Conservation (phyloP, 2,888 invertebrate species). For the Spodoptera picta region DNA sequence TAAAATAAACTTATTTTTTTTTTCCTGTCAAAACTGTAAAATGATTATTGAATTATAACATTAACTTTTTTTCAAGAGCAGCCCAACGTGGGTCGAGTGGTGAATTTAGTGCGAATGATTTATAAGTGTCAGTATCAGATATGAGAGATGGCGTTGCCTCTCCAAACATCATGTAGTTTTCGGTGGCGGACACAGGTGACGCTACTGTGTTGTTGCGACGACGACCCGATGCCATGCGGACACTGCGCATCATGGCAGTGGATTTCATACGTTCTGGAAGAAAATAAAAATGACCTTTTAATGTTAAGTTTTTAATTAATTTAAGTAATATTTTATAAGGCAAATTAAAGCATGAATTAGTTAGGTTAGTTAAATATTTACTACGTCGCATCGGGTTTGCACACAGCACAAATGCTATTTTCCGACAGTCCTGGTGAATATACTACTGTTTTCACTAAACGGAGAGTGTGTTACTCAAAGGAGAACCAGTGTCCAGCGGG, state of each 20-base stretch:
- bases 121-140: conserved; percentile 50
- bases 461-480: too few species aligned
- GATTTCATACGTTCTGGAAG: conserved; percentile 75
- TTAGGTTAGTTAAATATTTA: too few species aligned
- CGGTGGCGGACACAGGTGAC: conserved; percentile 21
- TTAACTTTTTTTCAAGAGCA: conserved; percentile 75
- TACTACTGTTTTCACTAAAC: too few species aligned
- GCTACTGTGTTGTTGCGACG: conserved; percentile 57
- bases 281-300: neutral
- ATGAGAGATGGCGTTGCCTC: conserved; percentile 56
- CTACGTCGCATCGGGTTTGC: too few species aligned
- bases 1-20: conserved; percentile 50
- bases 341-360: too few species aligned
- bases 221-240: conserved; percentile 72
- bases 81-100: conserved; percentile 79
- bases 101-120: conserved; percentile 27
- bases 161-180: conserved; percentile 60
- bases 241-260: conserved; percentile 78
- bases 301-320: too few species aligned
- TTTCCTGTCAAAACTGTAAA: conserved; percentile 16
- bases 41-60: conserved; percentile 54
- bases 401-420: too few species aligned
- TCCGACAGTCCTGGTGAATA: too few species aligned
- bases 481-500: too few species aligned
- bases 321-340: too few species aligned